Evolutionary conservation across 2,113 vertebrate species (phyloP).

Genomic region (Colistium nudipinnis): DNA sequence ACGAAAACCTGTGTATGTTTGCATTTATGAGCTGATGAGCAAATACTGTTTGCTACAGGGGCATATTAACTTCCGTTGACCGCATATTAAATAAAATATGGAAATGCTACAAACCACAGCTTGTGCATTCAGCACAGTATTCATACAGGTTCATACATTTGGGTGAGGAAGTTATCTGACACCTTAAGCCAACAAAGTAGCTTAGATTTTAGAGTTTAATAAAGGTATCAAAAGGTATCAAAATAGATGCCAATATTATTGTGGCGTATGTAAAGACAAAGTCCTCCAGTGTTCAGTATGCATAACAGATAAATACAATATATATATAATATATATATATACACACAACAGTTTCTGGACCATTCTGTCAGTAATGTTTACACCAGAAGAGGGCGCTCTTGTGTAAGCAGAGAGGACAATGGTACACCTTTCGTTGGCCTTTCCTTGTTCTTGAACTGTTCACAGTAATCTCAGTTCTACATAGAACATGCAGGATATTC

Average conservation of each 20-base stretch:
- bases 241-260: background rate
- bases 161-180: too few species aligned
- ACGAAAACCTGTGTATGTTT: too few species aligned
- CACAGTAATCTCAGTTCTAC: background rate
- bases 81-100: too few species aligned
- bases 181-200: too few species aligned
- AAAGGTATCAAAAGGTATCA: background rate
- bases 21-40: background rate
- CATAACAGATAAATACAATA: background rate
- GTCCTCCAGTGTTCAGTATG: background rate
- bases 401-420: background rate
- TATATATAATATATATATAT: too few species aligned
- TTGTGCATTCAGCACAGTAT: too few species aligned
- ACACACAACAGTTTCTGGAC: background rate
- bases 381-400: slow-evolving; percentile 53
- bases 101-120: too few species aligned
- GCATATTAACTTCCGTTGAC: too few species aligned
- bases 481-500: slow-evolving; percentile 6
- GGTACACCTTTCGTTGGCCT: background rate
- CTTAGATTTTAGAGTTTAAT: too few species aligned
- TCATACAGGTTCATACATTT: too few species aligned
- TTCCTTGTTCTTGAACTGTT: background rate
- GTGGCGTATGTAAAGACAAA: background rate
- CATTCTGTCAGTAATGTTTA: background rate
- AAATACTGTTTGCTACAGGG: background rate